These are phyloP conservation scores for Pao palembangensis DNA, from an alignment of 2,113 vertebrate species.

Conservation along the genomic window DNA sequence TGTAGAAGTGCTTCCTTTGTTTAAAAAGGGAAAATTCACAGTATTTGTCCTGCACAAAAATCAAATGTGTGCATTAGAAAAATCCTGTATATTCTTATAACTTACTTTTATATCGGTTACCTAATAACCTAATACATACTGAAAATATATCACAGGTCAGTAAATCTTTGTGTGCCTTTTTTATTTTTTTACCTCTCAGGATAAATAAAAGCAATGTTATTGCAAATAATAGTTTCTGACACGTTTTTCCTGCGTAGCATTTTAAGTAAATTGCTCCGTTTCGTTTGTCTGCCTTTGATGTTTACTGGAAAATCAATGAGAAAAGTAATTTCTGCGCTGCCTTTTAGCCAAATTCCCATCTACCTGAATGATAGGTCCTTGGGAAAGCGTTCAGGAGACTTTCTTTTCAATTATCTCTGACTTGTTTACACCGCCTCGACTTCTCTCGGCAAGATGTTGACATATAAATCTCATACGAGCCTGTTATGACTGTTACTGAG, in stretches of 20 bases:
- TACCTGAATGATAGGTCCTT: slow-evolving; percentile 81
- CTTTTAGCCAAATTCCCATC: slow-evolving; percentile 80
- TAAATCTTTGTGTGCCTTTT: slow-evolving; percentile 62
- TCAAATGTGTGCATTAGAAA: too few species aligned
- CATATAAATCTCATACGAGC: slow-evolving; percentile 79
- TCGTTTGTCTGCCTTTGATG: slow-evolving; percentile 86
- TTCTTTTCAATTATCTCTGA: slow-evolving; percentile 90
- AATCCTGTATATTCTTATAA: too few species aligned
- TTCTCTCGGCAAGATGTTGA: slow-evolving; percentile 71
- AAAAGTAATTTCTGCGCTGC: slow-evolving; percentile 90
- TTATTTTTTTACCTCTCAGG: slow-evolving; percentile 49
- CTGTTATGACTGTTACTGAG: slow-evolving; percentile 75
- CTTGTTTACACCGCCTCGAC: slow-evolving; percentile 90
- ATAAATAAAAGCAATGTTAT: slow-evolving; percentile 78
- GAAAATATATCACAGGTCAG: slow-evolving; percentile 48
- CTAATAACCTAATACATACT: slow-evolving; percentile 44
- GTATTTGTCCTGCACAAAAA: too few species aligned
- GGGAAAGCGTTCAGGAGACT: slow-evolving; percentile 83
- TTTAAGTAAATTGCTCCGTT: slow-evolving; percentile 84
- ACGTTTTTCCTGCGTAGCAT: slow-evolving; percentile 77
- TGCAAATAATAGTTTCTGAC: slow-evolving; percentile 86
- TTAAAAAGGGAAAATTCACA: too few species aligned
- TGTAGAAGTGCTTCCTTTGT: too few species aligned
- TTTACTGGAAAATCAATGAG: slow-evolving; percentile 90
- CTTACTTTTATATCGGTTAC: not conserved